Evolutionary conservation across 2,888 invertebrate genomes (phyloP).

Genomic region (Hypomecis atomaria): DNA sequence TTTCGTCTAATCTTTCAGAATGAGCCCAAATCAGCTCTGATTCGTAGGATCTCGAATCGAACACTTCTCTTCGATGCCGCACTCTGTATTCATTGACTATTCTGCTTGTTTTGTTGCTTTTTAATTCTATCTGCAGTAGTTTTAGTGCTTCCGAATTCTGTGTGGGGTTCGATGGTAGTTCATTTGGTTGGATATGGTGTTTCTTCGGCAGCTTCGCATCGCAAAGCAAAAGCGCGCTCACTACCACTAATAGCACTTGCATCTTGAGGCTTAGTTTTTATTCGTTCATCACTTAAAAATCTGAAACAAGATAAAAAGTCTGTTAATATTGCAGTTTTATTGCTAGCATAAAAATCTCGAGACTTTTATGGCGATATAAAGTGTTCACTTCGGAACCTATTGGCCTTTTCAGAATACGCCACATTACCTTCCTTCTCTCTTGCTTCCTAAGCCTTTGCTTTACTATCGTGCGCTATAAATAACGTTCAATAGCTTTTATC

Average conservation of each 20-base stretch:
- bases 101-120: slow-evolving; percentile 70
- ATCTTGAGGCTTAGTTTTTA: slow-evolving; percentile 57
- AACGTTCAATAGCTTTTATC: not conserved
- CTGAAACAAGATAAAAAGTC: slow-evolving; percentile 66
- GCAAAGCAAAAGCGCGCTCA: slow-evolving; percentile 71
- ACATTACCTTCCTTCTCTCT: not conserved
- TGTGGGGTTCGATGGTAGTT: slow-evolving; percentile 64
- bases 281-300: slow-evolving; percentile 64
- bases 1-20: slow-evolving; percentile 81
- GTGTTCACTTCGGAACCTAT: slow-evolving; percentile 28
- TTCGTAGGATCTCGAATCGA: slow-evolving; percentile 76
- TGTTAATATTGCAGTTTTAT: slow-evolving; percentile 30
- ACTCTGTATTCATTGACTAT: slow-evolving; percentile 71
- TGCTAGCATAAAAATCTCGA: slow-evolving; percentile 27
- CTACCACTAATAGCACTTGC: slow-evolving; percentile 69
- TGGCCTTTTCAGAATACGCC: not conserved
- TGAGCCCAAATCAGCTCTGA: slow-evolving; percentile 85
- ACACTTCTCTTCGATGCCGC: slow-evolving; percentile 70
- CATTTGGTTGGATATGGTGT: slow-evolving; percentile 63
- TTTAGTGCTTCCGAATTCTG: slow-evolving; percentile 64
- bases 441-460: too few species aligned
- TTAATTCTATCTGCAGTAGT: slow-evolving; percentile 64
- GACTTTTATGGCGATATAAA: slow-evolving; percentile 33
- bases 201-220: slow-evolving; percentile 75
- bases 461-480: not conserved